Evolutionary conservation across 2,113 vertebrate species (phyloP).

Genomic region (Pica pica): DNA sequence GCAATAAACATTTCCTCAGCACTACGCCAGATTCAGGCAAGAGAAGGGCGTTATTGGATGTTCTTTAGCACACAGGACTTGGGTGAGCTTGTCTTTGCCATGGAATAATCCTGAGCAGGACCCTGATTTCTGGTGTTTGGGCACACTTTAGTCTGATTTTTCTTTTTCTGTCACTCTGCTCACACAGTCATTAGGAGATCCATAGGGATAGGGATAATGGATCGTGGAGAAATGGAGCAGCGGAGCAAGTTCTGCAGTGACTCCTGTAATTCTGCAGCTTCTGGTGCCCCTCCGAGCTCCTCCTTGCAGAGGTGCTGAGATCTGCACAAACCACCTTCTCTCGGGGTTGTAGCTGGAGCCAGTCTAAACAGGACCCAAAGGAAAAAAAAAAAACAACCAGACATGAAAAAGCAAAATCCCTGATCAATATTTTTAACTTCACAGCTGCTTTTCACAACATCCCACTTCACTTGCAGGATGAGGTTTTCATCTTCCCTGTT

Average conservation of each 20-base stretch:
- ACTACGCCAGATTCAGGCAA: not conserved
- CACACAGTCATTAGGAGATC: not conserved
- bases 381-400: no score
- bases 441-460: not conserved
- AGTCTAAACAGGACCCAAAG: not conserved
- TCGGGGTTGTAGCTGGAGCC: not conserved
- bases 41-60: rapidly evolving
- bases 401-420: rapidly evolving
- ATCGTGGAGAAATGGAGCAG: not conserved
- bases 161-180: not conserved
- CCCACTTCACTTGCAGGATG: not conserved
- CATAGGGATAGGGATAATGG: not conserved
- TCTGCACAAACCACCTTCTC: not conserved
- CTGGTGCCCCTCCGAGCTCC: not conserved
- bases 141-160: not conserved
- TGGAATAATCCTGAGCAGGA: not conserved
- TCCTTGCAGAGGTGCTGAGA: not conserved
- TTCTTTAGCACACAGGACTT: not conserved
- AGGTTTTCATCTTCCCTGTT: not conserved
- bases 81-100: not conserved
- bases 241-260: not conserved
- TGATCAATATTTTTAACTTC: not conserved
- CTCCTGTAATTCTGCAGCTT: not conserved
- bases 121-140: not conserved
- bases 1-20: not conserved